These are phyloP conservation scores for Percopsis omiscomaycus DNA, from an alignment of 2,797 vertebrate genomes.

Conservation along the genomic window DNA sequence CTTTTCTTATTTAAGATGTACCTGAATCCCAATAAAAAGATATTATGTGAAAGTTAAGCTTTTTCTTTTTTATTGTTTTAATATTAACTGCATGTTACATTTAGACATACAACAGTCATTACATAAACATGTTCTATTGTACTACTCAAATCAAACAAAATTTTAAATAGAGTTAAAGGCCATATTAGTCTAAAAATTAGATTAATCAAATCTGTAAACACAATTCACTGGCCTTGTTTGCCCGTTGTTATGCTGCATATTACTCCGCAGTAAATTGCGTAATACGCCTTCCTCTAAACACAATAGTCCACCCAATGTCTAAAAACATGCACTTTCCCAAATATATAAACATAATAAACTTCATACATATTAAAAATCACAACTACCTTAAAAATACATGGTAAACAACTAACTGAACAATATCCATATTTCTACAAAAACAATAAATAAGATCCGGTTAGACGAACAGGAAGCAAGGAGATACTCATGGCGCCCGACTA, in stretches of 20 bases:
- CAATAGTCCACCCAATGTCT: constrained; percentile 69
- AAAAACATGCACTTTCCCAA: constrained; percentile 10
- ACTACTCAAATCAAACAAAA: too few species aligned
- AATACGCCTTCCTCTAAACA: constrained; percentile 66
- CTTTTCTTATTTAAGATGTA: constrained; percentile 47
- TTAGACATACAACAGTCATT: too few species aligned
- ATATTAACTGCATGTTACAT: too few species aligned
- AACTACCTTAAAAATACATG: accelerated
- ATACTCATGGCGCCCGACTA: constrained; percentile 84
- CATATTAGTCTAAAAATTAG: too few species aligned
- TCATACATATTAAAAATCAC: accelerated
- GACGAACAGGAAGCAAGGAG: constrained; percentile 76
- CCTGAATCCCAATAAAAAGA: constrained; percentile 68
- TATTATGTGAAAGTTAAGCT: constrained; percentile 22
- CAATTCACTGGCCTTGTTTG: too few species aligned
- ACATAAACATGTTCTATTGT: too few species aligned
- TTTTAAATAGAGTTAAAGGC: too few species aligned
- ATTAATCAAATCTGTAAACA: too few species aligned
- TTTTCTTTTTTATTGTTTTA: not conserved
- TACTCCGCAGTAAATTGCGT: constrained; percentile 71
- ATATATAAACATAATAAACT: not conserved
- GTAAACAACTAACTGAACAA: not conserved
- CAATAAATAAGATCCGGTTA: constrained; percentile 80
- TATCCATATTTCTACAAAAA: constrained; percentile 31
- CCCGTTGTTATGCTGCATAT: constrained; percentile 46